A percentile compares a stretch with the other conserved stretches of the same genome.
Evolutionary conservation across 2,888 invertebrate species (phyloP).

Genomic region (Morinoia aosen): DNA sequence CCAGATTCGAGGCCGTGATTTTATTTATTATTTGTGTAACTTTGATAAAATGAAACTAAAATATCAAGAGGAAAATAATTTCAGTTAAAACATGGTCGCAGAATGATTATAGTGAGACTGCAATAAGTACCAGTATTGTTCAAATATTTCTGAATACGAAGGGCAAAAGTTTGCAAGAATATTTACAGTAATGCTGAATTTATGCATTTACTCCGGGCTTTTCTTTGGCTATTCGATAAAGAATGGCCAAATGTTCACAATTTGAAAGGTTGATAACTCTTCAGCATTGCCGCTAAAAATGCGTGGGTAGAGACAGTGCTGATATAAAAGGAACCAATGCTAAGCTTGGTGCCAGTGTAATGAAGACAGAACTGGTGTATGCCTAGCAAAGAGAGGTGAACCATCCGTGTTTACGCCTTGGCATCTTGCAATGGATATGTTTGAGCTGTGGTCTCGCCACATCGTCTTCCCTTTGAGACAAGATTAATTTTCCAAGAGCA

Average conservation of each 20-base stretch:
- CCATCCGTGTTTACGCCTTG: constrained; percentile 19
- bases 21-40: too few relatives aligned
- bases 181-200: background rate
- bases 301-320: background rate
- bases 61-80: background rate
- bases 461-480: background rate
- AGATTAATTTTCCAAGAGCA: constrained; percentile 4
- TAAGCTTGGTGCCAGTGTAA: background rate
- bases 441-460: constrained; percentile 34
- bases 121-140: too few relatives aligned
- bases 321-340: background rate
- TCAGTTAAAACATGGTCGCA: background rate
- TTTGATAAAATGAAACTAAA: too few relatives aligned
- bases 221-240: background rate
- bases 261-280: background rate
- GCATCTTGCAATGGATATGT: constrained; percentile 39
- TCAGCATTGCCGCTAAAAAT: background rate
- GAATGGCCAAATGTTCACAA: background rate
- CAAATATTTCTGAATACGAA: background rate
- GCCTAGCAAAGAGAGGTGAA: constrained; percentile 24
- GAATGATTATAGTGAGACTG: background rate
- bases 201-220: background rate
- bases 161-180: background rate
- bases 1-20: too few relatives aligned
- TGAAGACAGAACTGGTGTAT: background rate